These are phyloP conservation scores for Colossoma macropomum DNA, from an alignment of 2,113 vertebrate species.

Conservation along the genomic window DNA sequence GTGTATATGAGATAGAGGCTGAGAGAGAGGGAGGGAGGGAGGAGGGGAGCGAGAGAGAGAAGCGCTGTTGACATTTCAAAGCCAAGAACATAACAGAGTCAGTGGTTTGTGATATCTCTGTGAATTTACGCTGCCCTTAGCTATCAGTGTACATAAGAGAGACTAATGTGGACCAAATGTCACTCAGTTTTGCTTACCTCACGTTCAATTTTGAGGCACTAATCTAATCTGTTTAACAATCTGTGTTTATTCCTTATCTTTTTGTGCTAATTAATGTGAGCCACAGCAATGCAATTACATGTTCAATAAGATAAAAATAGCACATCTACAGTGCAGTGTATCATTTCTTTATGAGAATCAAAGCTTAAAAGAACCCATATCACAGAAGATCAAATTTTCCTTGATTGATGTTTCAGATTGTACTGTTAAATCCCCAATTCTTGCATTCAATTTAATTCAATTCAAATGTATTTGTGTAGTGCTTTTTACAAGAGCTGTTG, in stretches of 20 bases:
- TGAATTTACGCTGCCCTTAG: not conserved
- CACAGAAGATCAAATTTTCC: too few species aligned
- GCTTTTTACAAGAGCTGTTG: too few species aligned
- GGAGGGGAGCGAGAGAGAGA: not conserved
- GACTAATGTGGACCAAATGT: not conserved
- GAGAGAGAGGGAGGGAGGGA: not conserved
- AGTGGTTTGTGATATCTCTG: conserved; percentile 13
- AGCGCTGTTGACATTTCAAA: conserved; percentile 16
- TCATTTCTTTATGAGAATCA: too few species aligned
- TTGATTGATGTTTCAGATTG: too few species aligned
- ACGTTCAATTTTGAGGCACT: not conserved
- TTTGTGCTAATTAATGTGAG: not conserved
- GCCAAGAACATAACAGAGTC: conserved; percentile 11
- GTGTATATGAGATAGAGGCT: not conserved
- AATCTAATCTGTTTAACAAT: not conserved
- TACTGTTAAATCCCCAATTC: too few species aligned
- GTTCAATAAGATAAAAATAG: too few species aligned
- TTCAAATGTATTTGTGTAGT: too few species aligned
- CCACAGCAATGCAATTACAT: too few species aligned
- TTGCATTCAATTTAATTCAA: too few species aligned
- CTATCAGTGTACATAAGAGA: not conserved
- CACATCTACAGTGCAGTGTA: too few species aligned
- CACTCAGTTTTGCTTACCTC: not conserved
- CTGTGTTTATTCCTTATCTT: not conserved
- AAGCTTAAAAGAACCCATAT: too few species aligned